Evolutionary conservation across 2,113 vertebrate genomes (phyloP).

Genomic region (Origma solitaria): DNA sequence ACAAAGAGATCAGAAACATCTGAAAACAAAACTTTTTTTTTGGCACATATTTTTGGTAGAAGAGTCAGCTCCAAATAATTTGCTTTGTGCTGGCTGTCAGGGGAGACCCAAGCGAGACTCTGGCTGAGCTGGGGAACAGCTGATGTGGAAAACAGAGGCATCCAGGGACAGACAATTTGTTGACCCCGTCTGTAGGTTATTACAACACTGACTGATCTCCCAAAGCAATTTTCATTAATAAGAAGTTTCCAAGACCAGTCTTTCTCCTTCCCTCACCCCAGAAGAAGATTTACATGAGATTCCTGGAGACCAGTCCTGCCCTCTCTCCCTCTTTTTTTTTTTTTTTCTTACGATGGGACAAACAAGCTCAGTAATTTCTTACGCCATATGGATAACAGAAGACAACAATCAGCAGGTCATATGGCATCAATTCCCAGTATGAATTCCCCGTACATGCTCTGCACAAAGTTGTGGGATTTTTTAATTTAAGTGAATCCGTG

Average conservation of each 20-base stretch:
- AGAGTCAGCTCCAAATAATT: not conserved
- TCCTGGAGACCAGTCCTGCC: not conserved
- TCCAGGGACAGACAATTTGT: not conserved
- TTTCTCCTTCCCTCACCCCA: not conserved
- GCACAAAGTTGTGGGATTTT: not conserved
- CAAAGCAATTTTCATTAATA: not conserved
- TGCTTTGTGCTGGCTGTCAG: not conserved
- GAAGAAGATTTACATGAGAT: not conserved
- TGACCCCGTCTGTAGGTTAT: not conserved
- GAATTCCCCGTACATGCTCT: accelerated
- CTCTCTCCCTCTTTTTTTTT: not conserved
- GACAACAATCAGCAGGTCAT: not conserved
- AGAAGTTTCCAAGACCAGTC: not conserved
- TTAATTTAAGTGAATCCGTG: not conserved
- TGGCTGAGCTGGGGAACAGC: not conserved
- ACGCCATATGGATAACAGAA: not conserved
- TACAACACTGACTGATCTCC: not conserved
- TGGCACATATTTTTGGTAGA: not conserved
- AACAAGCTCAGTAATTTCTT: not conserved
- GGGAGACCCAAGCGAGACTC: not conserved
- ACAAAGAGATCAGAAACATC: not conserved
- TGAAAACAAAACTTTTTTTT: not conserved
- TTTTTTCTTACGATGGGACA: not conserved
- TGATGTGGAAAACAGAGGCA: not conserved
- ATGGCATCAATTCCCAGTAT: not conserved